Evolutionary conservation across 1,140 invertebrate species (phyloP).

Genomic region (Octopus bimaculoides): DNA sequence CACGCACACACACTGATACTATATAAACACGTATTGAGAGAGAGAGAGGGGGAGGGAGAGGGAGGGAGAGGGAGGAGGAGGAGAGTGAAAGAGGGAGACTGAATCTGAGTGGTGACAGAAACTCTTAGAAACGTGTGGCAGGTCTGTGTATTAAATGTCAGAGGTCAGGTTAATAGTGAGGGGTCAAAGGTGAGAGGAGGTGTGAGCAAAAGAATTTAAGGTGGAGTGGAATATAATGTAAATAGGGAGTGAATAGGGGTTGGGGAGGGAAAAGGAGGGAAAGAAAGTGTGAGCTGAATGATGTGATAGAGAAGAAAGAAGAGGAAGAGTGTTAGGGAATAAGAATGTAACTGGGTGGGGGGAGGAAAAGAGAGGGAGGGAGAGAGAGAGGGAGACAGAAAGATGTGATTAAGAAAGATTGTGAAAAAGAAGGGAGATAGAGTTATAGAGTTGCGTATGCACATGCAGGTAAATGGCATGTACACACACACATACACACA

Average conservation of each 20-base stretch:
- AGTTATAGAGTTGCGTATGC: background rate
- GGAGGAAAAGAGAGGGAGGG: slow-evolving; percentile 7
- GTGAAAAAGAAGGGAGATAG: slow-evolving; percentile 10
- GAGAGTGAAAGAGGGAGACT: background rate
- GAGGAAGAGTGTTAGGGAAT: background rate
- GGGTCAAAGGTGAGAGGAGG: too few relatives aligned
- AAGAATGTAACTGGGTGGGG: slow-evolving; percentile 8
- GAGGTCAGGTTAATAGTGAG: too few relatives aligned
- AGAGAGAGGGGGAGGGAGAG: slow-evolving; percentile 16
- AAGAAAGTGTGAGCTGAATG: background rate
- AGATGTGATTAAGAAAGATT: background rate
- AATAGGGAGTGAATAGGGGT: too few relatives aligned
- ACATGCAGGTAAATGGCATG: too few relatives aligned
- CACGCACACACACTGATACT: too few relatives aligned
- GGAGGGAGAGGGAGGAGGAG: slow-evolving; percentile 3
- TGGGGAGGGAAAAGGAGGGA: background rate
- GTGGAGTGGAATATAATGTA: too few relatives aligned
- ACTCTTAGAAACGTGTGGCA: too few relatives aligned
- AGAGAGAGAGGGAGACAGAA: background rate
- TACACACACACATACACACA: too few relatives aligned
- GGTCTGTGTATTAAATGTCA: too few relatives aligned
- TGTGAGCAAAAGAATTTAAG: too few relatives aligned
- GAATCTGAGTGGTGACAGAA: too few relatives aligned
- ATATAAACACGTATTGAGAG: slow-evolving; percentile 6
- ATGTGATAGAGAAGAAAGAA: background rate